Conservation (phyloP, 2,797 vertebrate species). For the Alca torda region DNA sequence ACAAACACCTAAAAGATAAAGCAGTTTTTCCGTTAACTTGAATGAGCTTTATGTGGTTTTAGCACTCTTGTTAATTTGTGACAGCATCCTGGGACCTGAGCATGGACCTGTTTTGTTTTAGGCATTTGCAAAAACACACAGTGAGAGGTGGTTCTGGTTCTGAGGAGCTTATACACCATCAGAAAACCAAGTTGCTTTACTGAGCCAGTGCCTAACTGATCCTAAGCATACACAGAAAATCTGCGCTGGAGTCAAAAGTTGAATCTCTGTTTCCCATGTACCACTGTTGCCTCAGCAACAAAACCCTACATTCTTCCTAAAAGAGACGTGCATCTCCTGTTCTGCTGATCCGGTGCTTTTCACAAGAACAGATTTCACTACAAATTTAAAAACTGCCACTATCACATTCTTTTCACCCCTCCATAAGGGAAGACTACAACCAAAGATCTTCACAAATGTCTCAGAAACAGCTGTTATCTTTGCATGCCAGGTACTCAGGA, state of each 20-base stretch:
- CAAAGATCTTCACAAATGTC: background rate
- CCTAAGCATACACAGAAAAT: background rate
- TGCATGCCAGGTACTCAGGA: background rate
- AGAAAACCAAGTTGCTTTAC: background rate
- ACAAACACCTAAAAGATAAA: background rate
- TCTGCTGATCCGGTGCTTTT: slow-evolving; percentile 20
- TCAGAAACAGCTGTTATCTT: background rate
- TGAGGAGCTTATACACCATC: background rate
- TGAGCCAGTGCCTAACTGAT: background rate
- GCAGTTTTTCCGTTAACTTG: background rate
- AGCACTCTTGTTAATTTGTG: background rate
- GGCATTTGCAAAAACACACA: background rate
- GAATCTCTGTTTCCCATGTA: background rate
- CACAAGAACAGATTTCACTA: slow-evolving; percentile 2
- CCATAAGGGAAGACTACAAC: background rate
- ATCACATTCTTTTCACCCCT: background rate
- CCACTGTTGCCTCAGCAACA: slow-evolving; percentile 38
- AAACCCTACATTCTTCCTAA: background rate
- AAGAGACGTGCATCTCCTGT: background rate
- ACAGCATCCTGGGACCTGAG: background rate
- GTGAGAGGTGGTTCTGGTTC: background rate
- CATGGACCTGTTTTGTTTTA: background rate
- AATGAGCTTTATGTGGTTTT: background rate
- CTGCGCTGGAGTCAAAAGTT: background rate
- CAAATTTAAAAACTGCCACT: slow-evolving; percentile 1